Base-by-base conservation (phyloP, 1,140 invertebrate species). In the Drosophila truncata region DNA sequence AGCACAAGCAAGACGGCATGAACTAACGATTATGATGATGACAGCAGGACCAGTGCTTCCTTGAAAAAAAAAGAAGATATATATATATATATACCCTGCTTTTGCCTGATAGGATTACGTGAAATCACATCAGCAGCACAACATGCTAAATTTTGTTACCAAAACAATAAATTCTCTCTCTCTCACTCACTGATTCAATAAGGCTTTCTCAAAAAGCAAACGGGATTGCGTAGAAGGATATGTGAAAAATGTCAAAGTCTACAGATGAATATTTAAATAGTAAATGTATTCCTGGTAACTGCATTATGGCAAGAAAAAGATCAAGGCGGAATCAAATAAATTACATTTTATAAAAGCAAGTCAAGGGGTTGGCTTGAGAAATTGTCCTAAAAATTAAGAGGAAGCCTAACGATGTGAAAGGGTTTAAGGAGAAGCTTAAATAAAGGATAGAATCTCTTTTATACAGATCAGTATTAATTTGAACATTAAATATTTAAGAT, bases 11-110 rank as follows among this genome's bases (percentile, higher is more conserved):
- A 49, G 77, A 60, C 41, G 63, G 57, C 35, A 82, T 33, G 18
- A 14, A 14, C 83, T 87, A 87, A 87, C 83, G 83, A 82, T 82
- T 87, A 87, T 87, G 83, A 87, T 87, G 84, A 87, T 87, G 83
- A 87, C 76, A 69, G 86, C 46, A n/a, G 50, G 63, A 29, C 52
- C n/a, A 47, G 16, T 27, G 46, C 57, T 16, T 41, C 35, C 14
- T 37, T 33, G 4, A 16, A 72, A 25, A 46, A 31, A 58, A 16
- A 72, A 25, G 39, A 31, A 58, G n/a, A 72, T 25, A 42, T 3
- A 10, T 6, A 18, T 11, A 42, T 13, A 20, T 7, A 20, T 44
- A 47, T 58, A 71, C 47, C 65, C 65, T 66, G 23, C 20, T 44
- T 13, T 31, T 1, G 10, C 16, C 10, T 39, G 27, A 39, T 27